Conservation (phyloP, 1,140 invertebrate genomes). For the Zaprionus davidi region DNA sequence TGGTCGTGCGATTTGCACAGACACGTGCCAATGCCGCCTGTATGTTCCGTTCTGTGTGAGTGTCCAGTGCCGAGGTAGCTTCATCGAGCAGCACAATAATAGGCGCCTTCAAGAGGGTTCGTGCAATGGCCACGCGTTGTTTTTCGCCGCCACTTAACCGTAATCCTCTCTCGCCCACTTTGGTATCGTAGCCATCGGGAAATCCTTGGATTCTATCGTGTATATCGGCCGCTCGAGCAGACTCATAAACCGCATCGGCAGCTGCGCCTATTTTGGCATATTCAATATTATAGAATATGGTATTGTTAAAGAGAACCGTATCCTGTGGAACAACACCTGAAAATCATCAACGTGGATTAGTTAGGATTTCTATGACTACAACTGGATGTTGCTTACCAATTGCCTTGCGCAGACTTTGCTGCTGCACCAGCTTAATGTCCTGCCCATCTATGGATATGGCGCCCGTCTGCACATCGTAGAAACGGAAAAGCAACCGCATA, state of each 20-base stretch:
- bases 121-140: constrained; percentile 95
- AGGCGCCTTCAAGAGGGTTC: constrained; percentile 95
- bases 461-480: constrained; percentile 96
- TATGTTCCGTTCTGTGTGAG: constrained; percentile 93
- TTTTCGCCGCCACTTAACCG: constrained; percentile 95
- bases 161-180: constrained; percentile 92
- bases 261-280: constrained; percentile 93
- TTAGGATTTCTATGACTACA: background rate
- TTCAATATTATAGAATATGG: constrained; percentile 97
- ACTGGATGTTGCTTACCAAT: constrained; percentile 84
- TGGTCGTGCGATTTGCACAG: constrained; percentile 93
- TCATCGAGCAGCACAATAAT: constrained; percentile 95
- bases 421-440: constrained; percentile 88
- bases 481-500: constrained; percentile 95
- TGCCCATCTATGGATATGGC: constrained; percentile 93
- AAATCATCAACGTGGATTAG: constrained; percentile 75
- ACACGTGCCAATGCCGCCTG: constrained; percentile 91
- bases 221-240: constrained; percentile 96
- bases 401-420: constrained; percentile 88
- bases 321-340: constrained; percentile 97
- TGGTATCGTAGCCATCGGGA: constrained; percentile 94
- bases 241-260: constrained; percentile 93
- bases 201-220: constrained; percentile 96
- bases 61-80: constrained; percentile 94
- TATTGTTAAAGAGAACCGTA: constrained; percentile 98